Conservation (phyloP, 2,888 invertebrate species). For the Drosophila trichaetosa region DNA sequence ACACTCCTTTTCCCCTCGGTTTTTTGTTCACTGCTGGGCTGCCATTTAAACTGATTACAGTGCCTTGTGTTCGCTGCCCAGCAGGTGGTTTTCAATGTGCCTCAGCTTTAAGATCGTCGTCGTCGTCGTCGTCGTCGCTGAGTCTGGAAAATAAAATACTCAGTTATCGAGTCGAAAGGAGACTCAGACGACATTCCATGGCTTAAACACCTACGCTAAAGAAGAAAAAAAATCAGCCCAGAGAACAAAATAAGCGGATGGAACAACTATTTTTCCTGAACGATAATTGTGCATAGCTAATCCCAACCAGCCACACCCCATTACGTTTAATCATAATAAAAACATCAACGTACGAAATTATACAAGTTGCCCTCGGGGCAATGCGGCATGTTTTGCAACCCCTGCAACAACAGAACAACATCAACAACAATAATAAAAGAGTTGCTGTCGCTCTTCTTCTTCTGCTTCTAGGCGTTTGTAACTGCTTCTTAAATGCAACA, state of each 20-base stretch:
- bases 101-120: slow-evolving; percentile 30
- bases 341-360: slow-evolving; percentile 76
- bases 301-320: slow-evolving; percentile 70
- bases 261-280: slow-evolving; percentile 45
- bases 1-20: slow-evolving; percentile 16
- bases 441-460: slow-evolving; percentile 30
- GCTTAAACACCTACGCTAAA: slow-evolving; percentile 62
- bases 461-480: slow-evolving; percentile 63
- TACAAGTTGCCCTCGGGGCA: slow-evolving; percentile 62
- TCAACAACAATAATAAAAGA: slow-evolving; percentile 30
- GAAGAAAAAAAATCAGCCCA: neutral
- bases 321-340: slow-evolving; percentile 73
- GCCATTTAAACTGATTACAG: slow-evolving; percentile 76
- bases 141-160: slow-evolving; percentile 58
- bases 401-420: slow-evolving; percentile 14
- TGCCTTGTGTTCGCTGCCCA: slow-evolving; percentile 75
- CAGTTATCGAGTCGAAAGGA: slow-evolving; percentile 31
- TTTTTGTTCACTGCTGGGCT: slow-evolving; percentile 17
- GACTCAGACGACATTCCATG: slow-evolving; percentile 51
- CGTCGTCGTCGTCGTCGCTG: slow-evolving; percentile 45
- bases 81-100: slow-evolving; percentile 78
- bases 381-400: slow-evolving; percentile 24
- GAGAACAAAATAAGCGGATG: slow-evolving; percentile 4
- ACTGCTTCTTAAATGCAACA: slow-evolving; percentile 78
- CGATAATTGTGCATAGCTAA: slow-evolving; percentile 64